phyloP scores from a whole-genome alignment of 1,140 invertebrate species.

The Telenomus remus region DNA sequence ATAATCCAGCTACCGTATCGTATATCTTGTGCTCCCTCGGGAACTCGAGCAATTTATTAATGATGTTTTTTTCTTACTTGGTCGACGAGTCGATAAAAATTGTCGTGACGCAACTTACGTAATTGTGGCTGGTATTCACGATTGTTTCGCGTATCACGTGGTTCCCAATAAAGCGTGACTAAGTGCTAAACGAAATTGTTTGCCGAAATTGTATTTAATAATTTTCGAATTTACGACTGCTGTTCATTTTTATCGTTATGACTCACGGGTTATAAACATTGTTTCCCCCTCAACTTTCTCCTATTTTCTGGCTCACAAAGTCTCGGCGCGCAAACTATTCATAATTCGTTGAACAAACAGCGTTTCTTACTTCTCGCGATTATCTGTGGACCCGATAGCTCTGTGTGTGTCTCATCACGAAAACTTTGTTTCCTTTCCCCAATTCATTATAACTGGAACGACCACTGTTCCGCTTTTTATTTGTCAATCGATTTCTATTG shows the following conservation, averaged over 20 bases:
- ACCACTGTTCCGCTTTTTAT: constrained; percentile 34
- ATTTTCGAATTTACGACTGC: background rate
- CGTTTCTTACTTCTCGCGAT: constrained; percentile 16
- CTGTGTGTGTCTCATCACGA: constrained; percentile 22
- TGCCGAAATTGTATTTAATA: constrained; percentile 11
- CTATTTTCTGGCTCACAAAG: constrained; percentile 8
- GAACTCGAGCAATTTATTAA: constrained; percentile 32
- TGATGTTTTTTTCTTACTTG: constrained; percentile 33
- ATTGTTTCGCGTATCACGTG: constrained; percentile 12
- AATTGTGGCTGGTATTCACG: constrained; percentile 5
- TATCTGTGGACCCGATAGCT: constrained; percentile 21
- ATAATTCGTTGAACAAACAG: constrained; percentile 6
- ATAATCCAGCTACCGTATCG: constrained; percentile 51
- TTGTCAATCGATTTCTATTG: constrained; percentile 38
- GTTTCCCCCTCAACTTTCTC: constrained; percentile 35
- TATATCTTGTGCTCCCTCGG: constrained; percentile 14
- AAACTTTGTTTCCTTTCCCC: constrained; percentile 33
- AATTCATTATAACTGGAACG: constrained; percentile 22
- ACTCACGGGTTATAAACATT: constrained; percentile 10
- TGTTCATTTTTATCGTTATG: constrained; percentile 16
- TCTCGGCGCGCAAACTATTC: background rate
- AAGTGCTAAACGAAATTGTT: constrained; percentile 6
- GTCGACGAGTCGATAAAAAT: constrained; percentile 30
- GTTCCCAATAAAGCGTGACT: constrained; percentile 17
- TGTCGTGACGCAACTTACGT: constrained; percentile 27